Evolutionary conservation across 2,797 vertebrate genomes (phyloP).

Genomic region (Artibeus jamaicensis): DNA sequence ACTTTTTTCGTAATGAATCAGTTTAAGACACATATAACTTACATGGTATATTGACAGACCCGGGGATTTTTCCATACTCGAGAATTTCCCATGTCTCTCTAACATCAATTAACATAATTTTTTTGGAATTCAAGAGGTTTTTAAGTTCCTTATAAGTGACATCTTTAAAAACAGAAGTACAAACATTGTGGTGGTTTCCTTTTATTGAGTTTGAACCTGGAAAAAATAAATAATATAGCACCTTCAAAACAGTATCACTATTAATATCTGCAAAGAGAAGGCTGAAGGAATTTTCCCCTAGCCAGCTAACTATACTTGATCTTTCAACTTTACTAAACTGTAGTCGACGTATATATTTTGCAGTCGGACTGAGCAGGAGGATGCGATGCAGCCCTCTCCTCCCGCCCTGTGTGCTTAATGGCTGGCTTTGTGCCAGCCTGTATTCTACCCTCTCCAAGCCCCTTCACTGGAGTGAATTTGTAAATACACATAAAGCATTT

Average conservation of each 20-base stretch:
- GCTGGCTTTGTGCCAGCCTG: background rate
- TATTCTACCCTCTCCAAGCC: background rate
- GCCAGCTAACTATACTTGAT: background rate
- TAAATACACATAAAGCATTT: background rate
- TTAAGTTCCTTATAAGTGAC: slow-evolving; percentile 91
- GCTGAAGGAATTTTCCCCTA: background rate
- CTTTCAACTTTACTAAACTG: background rate
- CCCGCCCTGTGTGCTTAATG: background rate
- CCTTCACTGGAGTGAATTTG: background rate
- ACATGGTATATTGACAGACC: slow-evolving; percentile 92
- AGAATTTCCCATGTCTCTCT: slow-evolving; percentile 93
- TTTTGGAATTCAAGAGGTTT: slow-evolving; percentile 82
- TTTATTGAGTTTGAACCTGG: slow-evolving; percentile 76
- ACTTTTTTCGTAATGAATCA: background rate
- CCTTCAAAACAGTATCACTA: background rate
- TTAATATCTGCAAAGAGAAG: background rate
- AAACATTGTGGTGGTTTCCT: slow-evolving; percentile 57
- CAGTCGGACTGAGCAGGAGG: background rate
- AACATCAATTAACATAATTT: slow-evolving; percentile 90
- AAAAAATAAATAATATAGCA: slow-evolving; percentile 32
- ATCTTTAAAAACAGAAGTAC: slow-evolving; percentile 53
- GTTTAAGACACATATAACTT: slow-evolving; percentile 72
- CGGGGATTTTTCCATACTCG: slow-evolving; percentile 89
- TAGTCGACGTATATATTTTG: background rate
- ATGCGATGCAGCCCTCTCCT: background rate